Base-by-base conservation (phyloP, 2,797 vertebrate genomes). In the Eidolon dupreanum region DNA sequence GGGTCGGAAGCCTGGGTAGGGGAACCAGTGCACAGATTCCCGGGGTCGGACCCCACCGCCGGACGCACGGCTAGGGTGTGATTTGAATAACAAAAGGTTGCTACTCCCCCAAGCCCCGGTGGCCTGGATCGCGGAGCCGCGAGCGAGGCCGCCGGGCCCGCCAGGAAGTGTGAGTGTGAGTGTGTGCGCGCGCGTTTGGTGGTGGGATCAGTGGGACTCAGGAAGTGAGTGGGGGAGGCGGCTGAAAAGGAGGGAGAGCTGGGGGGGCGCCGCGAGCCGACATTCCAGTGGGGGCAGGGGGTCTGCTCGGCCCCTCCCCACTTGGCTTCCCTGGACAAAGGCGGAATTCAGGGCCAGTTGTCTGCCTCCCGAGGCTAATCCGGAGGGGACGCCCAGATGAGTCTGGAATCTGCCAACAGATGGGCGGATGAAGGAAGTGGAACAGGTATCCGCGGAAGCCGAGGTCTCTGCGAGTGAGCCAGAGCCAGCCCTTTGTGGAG, bases 21-120 rank as follows among this genome's bases (percentile, higher is more conserved):
- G 73, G 57, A 36, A 31, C 22, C 38, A 15, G 49, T 6, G 31
- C 36, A 31, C 71, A 55, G 79, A 33, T 74, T 77, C 71, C 9
- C 84, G 0, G 36, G 51, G 82, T 65, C 16, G 17, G 24, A 43
- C 79, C 26, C 92, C 1, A 95, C 63, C 66, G 87, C 77, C 66
- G 26, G 15, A 41, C 79, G 53, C 41, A 43, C 55, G 0, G 49
- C 6, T 8, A 65, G 79, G 70, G 74, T 79, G 96, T 93, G 97
- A 96, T 96, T 68, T 94, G 97, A 98, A 96, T 97, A 96, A 98
- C 97, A 98, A 98, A 97, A 98, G 96, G 88, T 86, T 65, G 82
- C 57, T 81, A 93, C 88, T 59, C 31, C 71, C 74, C 31, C 3
- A 13, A 63, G 79, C 68, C 87, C 38, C 0, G 71, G 88, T 46